Evolutionary conservation across 2,797 vertebrate species (phyloP).

Genomic region (Myotis planiceps): DNA sequence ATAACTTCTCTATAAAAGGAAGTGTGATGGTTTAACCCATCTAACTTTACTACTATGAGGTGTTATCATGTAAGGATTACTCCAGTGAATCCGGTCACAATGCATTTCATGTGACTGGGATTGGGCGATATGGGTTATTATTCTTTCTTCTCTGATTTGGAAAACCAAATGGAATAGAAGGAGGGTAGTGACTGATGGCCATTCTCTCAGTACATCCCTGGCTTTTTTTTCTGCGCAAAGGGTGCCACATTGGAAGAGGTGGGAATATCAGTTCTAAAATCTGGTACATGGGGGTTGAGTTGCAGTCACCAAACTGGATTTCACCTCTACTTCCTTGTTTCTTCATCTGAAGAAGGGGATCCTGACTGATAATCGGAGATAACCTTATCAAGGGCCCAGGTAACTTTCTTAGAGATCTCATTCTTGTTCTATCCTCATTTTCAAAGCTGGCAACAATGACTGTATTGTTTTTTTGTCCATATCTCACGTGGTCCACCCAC

Average conservation of each 20-base stretch:
- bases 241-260: slow-evolving; percentile 69
- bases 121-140: slow-evolving; percentile 68
- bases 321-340: background rate
- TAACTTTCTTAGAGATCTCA: background rate
- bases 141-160: slow-evolving; percentile 75
- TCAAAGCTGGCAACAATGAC: background rate
- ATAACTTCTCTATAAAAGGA: slow-evolving; percentile 79
- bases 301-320: background rate
- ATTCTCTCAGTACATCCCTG: slow-evolving; percentile 68
- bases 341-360: background rate
- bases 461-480: background rate
- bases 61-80: slow-evolving; percentile 77
- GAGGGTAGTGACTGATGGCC: slow-evolving; percentile 61
- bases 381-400: background rate
- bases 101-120: slow-evolving; percentile 77
- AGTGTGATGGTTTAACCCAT: slow-evolving; percentile 73
- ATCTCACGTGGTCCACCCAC: slow-evolving; percentile 94
- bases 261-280: slow-evolving; percentile 64
- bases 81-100: slow-evolving; percentile 34
- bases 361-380: background rate
- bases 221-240: slow-evolving; percentile 45
- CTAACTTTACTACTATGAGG: slow-evolving; percentile 75
- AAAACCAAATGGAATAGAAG: slow-evolving; percentile 73
- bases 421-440: background rate
- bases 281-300: background rate